phyloP scores from a whole-genome alignment of 1,140 invertebrate genomes.

The Homalodisca vitripennis region DNA sequence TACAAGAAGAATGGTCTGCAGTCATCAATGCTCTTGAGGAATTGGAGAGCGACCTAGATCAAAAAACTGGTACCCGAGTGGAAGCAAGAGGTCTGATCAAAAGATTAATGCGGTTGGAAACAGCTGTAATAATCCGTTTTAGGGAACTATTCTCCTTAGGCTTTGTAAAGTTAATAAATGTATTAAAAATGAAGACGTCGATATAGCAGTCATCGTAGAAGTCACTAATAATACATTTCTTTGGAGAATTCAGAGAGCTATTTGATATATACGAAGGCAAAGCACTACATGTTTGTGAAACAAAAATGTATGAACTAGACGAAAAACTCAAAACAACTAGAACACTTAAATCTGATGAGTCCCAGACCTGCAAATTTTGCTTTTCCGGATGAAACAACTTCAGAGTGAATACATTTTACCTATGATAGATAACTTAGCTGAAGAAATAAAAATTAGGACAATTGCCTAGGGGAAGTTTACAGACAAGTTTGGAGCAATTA shows the following conservation, averaged over 20 bases:
- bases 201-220: constrained; percentile 4
- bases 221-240: constrained; percentile 22
- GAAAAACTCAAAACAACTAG: neutral
- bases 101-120: constrained; percentile 32
- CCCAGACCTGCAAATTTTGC: neutral
- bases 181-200: constrained; percentile 17
- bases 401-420: constrained; percentile 11
- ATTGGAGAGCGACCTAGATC: constrained; percentile 32
- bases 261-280: constrained; percentile 31
- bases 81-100: constrained; percentile 33
- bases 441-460: neutral
- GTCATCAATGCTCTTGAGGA: constrained; percentile 30
- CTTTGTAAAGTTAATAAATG: constrained; percentile 20
- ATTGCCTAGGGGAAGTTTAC: constrained; percentile 1
- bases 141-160: constrained; percentile 20
- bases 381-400: constrained; percentile 11
- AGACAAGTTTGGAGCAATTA: constrained; percentile 6
- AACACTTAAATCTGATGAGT: constrained; percentile 15
- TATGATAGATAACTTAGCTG: neutral
- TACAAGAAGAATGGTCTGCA: constrained; percentile 30
- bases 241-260: constrained; percentile 26
- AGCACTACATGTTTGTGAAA: constrained; percentile 28
- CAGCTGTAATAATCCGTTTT: constrained; percentile 31
- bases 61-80: constrained; percentile 33
- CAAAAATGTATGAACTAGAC: constrained; percentile 7